Conservation (phyloP, 2,888 invertebrate species). For the Campoplex capitator region DNA sequence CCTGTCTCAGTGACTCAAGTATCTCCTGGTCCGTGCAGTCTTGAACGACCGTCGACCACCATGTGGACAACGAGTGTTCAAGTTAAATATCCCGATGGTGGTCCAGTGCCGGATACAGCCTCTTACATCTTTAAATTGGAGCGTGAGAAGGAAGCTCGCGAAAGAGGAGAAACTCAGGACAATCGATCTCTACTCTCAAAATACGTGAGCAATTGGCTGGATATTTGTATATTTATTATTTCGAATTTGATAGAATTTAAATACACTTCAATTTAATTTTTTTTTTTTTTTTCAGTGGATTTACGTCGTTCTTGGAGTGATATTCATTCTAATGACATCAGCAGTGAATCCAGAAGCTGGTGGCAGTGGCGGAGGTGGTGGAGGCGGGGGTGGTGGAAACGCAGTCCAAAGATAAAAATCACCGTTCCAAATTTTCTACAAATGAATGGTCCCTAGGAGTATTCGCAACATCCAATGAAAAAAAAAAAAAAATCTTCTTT, state of each 20-base stretch:
- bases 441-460: conserved; percentile 4
- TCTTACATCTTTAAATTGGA: conserved; percentile 97
- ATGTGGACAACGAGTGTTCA: conserved; percentile 92
- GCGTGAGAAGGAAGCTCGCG: conserved; percentile 94
- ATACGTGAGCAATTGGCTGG: conserved; percentile 91
- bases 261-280: conserved; percentile 5
- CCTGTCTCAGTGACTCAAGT: conserved; percentile 90
- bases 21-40: conserved; percentile 84
- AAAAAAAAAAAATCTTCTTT: not conserved
- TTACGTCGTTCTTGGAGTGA: conserved; percentile 97
- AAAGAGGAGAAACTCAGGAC: conserved; percentile 95
- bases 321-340: conserved; percentile 95
- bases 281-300: conserved; percentile 92
- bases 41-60: conserved; percentile 84
- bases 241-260: not conserved
- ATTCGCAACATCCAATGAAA: not conserved
- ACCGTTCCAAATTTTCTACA: conserved; percentile 17
- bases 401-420: conserved; percentile 79
- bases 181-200: conserved; percentile 98
- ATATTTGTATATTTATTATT: not conserved
- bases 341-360: conserved; percentile 92
- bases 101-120: conserved; percentile 97
- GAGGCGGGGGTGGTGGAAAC: conserved; percentile 76
- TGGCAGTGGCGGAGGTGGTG: conserved; percentile 79
- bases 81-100: conserved; percentile 92